phyloP scores from a whole-genome alignment of 2,113 vertebrate genomes.

The Tragelaphus imberbis region DNA sequence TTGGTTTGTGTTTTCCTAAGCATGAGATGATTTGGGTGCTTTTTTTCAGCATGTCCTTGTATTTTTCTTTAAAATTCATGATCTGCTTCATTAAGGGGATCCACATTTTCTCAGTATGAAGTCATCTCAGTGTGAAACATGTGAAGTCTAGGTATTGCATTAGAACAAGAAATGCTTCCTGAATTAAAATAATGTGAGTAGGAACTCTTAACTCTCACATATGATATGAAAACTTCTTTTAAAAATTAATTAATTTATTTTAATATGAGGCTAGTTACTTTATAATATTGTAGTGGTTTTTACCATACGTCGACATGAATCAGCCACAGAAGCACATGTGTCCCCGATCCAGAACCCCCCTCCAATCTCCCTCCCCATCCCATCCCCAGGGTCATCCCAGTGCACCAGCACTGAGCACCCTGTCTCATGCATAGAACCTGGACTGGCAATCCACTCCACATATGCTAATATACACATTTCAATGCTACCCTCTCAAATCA shows the following conservation, averaged over 20 bases:
- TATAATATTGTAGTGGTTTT: not conserved
- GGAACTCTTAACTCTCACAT: not conserved
- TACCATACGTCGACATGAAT: not conserved
- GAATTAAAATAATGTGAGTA: not conserved
- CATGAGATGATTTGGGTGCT: not conserved
- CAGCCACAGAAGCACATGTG: not conserved
- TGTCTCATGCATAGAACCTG: not conserved
- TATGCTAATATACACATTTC: not conserved
- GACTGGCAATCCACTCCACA: not conserved
- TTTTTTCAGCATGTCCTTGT: not conserved
- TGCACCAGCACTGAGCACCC: not conserved
- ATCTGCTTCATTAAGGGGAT: not conserved
- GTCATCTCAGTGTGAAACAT: not conserved
- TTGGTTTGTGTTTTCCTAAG: not conserved
- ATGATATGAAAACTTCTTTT: not conserved
- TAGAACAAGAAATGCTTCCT: conserved; percentile 1
- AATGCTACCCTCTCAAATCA: not conserved
- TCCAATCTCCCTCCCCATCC: not conserved
- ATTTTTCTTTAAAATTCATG: conserved; percentile 22
- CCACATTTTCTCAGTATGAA: not conserved
- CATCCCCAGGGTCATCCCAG: not conserved
- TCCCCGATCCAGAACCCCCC: not conserved
- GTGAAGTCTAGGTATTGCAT: not conserved
- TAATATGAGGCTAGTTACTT: not conserved
- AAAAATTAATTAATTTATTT: not conserved